phyloP scores from a whole-genome alignment of 2,797 vertebrate genomes.

The Gadopsis bispinosus region DNA sequence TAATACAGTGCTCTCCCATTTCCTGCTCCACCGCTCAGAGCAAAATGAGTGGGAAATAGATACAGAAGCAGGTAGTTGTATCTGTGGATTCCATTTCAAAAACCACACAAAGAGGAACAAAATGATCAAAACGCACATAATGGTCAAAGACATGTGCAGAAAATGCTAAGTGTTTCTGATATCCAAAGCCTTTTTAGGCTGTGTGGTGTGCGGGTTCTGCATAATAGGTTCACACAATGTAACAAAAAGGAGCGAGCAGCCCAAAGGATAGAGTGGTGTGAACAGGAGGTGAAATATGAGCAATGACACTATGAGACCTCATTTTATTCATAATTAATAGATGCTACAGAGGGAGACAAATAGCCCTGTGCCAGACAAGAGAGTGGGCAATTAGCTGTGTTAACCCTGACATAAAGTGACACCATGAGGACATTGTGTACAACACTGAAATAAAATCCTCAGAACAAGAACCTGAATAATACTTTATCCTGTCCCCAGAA shows the following conservation, averaged over 20 bases:
- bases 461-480: constrained; percentile 22
- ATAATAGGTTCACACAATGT: constrained; percentile 23
- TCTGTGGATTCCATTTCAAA: constrained; percentile 60
- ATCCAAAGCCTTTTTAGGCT: constrained; percentile 6
- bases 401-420: constrained; percentile 56
- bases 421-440: constrained; percentile 39
- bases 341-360: constrained; percentile 56
- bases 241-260: constrained; percentile 25
- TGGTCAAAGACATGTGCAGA: constrained; percentile 34
- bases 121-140: constrained; percentile 51
- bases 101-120: constrained; percentile 54
- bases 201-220: neutral
- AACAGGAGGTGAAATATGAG: constrained; percentile 48
- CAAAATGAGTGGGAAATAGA: constrained; percentile 71
- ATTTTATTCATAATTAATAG: constrained; percentile 64
- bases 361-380: constrained; percentile 41
- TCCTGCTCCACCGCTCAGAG: constrained; percentile 64
- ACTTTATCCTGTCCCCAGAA: neutral
- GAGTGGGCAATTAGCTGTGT: constrained; percentile 55
- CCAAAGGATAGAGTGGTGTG: constrained; percentile 28
- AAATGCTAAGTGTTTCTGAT: constrained; percentile 18
- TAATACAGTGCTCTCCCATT: constrained; percentile 55
- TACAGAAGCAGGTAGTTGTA: constrained; percentile 53
- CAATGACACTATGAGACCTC: constrained; percentile 34
- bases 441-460: constrained; percentile 24